Base-by-base conservation (phyloP, 2,797 vertebrate species). In the Cottoperca gobio region DNA sequence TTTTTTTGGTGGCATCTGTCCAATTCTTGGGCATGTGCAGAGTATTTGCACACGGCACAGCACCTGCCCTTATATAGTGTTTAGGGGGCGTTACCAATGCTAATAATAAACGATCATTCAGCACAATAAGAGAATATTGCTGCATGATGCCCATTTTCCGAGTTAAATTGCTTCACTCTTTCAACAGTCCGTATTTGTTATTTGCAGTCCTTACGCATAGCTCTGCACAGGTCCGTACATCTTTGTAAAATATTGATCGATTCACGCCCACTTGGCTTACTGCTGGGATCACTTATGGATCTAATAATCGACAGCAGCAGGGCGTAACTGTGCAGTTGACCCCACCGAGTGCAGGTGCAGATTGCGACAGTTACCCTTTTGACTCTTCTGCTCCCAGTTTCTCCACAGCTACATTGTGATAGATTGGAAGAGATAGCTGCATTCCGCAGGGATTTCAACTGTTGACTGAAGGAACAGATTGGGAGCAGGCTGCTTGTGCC, bases 381-480 rank as follows among this genome's bases (percentile, higher is more conserved):
- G 85, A 90, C 86, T 90, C 78, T n/a, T 76, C 83, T 76, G 71
- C 48, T 57, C 61, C 59, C 28, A 8, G 64, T 67, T 75, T 67
- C 49, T 74, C 72, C 74, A 19, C 57, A n/a, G 73, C 66, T 77
- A 17, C 76, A 49, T 45, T 45, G 82, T 78, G 86, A 87, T 86
- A 69, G 81, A 90, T 86, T 79, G 78, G 58, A 86, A 65, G 83
- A 58, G 78, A 84, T 81, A 19, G 82, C 83, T 50, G 66, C 12
- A 0, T 79, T 79, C 87, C 46, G 6, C 81, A 1, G 84, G 85
- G 88, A 88, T 84, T 86, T 81, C 46, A 87, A 72, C 71, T 89
- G 86, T 89, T 88, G 81, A 88, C 85, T 70, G 77, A 85, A 84
- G 77, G 85, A 89, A 74, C 90, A 91, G 93, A 89, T 91, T 89